Percentiles rank a stretch among this genome's conserved stretches.
phyloP scores from a whole-genome alignment of 2,888 invertebrate species.

The Eristalinus aeneus region DNA sequence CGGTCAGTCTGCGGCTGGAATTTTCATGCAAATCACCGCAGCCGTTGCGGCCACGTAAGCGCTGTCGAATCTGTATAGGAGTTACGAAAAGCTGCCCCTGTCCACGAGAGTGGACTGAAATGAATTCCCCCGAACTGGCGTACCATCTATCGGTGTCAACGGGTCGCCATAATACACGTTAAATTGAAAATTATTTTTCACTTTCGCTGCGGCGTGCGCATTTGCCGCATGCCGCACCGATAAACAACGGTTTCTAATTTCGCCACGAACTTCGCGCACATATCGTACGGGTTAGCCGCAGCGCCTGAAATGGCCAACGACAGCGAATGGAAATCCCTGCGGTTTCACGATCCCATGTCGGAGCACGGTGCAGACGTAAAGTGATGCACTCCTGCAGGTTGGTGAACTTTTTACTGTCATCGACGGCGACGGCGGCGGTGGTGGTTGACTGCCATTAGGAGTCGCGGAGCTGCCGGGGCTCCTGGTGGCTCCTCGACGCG shows the following conservation, averaged over 20 bases:
- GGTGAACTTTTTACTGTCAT: conserved; percentile 26
- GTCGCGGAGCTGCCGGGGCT: conserved; percentile 31
- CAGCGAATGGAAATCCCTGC: conserved; percentile 41
- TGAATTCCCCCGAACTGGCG: conserved; percentile 35
- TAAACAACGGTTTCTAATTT: conserved; percentile 62
- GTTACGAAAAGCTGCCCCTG: conserved; percentile 16
- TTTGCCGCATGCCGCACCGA: conserved; percentile 13
- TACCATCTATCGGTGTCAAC: conserved; percentile 64
- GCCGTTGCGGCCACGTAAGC: conserved; percentile 11
- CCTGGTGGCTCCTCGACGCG: background rate
- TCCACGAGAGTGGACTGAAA: conserved; percentile 34
- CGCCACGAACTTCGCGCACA: conserved; percentile 37
- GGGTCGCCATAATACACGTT: conserved; percentile 54
- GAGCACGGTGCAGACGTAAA: conserved; percentile 13
- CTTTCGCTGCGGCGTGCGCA: conserved; percentile 43
- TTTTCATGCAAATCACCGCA: conserved; percentile 35
- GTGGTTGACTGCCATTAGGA: conserved; percentile 47
- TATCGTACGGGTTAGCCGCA: conserved; percentile 54
- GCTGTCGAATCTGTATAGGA: conserved; percentile 13
- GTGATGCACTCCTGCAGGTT: conserved; percentile 49
- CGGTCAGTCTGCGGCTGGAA: conserved; percentile 29
- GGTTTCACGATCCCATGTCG: conserved; percentile 39
- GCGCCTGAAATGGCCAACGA: background rate
- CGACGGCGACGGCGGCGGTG: conserved; percentile 10
- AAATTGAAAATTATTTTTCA: conserved; percentile 63